These are phyloP conservation scores for Oxycera nigricornis DNA, from an alignment of 2,888 invertebrate genomes.

Conservation along the genomic window DNA sequence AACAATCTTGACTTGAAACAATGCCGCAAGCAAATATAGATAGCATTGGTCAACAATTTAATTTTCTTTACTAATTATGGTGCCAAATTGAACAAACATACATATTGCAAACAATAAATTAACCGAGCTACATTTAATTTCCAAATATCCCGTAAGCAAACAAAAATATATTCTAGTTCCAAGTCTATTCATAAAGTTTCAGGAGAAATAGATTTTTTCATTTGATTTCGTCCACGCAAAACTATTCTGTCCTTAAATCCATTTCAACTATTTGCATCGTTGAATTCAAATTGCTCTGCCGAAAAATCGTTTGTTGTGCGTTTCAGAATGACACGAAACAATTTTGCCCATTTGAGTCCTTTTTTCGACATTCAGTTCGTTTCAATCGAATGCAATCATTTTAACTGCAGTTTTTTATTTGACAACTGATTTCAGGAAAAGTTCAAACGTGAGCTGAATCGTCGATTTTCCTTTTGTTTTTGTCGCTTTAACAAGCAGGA, in stretches of 20 bases:
- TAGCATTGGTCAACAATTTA: no score
- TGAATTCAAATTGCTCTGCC: not conserved
- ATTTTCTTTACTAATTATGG: no score
- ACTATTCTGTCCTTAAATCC: not conserved
- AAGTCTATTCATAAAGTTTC: no score
- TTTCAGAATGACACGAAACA: slow-evolving; percentile 24
- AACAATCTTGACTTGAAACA: no score
- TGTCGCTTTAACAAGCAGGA: slow-evolving; percentile 58
- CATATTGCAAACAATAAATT: no score
- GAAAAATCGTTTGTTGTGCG: not conserved
- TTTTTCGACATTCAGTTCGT: not conserved
- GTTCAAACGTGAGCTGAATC: slow-evolving; percentile 79
- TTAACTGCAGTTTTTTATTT: slow-evolving; percentile 1
- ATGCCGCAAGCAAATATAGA: no score
- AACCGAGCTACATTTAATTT: no score
- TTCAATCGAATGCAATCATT: slow-evolving; percentile 19
- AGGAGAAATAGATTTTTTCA: no score
- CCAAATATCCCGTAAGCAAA: no score
- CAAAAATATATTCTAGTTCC: no score
- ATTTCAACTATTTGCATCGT: not conserved
- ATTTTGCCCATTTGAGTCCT: not conserved
- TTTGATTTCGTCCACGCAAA: no score
- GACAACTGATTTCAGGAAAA: slow-evolving; percentile 71
- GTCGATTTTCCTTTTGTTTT: slow-evolving; percentile 69
- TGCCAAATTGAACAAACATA: no score